Evolutionary conservation across 2,113 vertebrate species (phyloP).

Genomic region (Tapirus terrestris): DNA sequence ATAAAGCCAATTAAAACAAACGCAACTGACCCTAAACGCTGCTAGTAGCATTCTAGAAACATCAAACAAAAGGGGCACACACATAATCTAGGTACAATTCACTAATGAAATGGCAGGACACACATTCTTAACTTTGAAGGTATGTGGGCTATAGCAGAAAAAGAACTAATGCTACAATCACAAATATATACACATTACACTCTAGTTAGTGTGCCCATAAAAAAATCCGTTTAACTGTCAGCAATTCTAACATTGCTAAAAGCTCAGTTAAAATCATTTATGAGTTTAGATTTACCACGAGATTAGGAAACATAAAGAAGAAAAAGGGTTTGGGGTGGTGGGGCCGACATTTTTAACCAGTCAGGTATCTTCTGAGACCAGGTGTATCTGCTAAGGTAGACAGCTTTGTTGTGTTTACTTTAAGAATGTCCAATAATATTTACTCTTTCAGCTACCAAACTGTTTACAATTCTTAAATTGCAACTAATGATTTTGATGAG

Average conservation of each 20-base stretch:
- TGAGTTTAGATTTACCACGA: conserved; percentile 53
- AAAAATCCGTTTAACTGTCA: conserved; percentile 42
- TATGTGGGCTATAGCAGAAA: conserved; percentile 36
- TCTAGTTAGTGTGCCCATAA: conserved; percentile 71
- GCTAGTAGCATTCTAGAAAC: conserved; percentile 30
- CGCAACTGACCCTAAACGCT: conserved; percentile 50
- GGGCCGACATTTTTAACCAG: conserved; percentile 32
- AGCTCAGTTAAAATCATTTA: conserved; percentile 57
- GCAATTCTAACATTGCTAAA: conserved; percentile 73
- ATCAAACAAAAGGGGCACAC: conserved; percentile 35
- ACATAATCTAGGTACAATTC: conserved; percentile 45
- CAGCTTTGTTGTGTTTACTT: conserved; percentile 14
- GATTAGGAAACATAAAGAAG: neutral
- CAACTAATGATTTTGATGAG: conserved; percentile 23
- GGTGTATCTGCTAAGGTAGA: conserved; percentile 16
- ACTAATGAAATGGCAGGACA: conserved; percentile 67
- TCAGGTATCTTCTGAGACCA: neutral
- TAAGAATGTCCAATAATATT: conserved; percentile 57
- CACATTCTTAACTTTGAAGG: conserved; percentile 39
- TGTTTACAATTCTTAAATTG: conserved; percentile 54
- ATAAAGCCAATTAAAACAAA: conserved; percentile 30
- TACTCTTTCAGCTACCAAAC: conserved; percentile 39
- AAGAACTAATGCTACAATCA: conserved; percentile 47
- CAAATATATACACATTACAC: conserved; percentile 45
- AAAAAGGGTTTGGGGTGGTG: neutral